Percentiles rank a stretch among this genome's conserved stretches.
phyloP scores from a whole-genome alignment of 2,888 invertebrate species.

The Augochlorella aurata region DNA sequence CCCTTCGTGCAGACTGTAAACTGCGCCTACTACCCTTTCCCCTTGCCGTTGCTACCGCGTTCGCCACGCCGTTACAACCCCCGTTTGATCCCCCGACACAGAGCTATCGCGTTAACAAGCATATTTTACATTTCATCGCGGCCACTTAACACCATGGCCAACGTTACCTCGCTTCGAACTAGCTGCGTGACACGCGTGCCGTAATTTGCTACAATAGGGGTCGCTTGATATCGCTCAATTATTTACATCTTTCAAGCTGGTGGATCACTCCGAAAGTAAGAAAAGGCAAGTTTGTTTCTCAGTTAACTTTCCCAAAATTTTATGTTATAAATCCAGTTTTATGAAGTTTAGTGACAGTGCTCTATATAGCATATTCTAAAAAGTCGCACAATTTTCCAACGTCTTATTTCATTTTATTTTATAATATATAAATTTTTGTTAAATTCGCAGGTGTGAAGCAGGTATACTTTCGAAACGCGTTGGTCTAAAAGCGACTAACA shows the following conservation, averaged over 20 bases:
- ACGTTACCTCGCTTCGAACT: constrained; percentile 63
- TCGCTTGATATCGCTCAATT: constrained; percentile 43
- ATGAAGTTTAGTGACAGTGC: no score
- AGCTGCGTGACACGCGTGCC: constrained; percentile 52
- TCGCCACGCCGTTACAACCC: constrained; percentile 25
- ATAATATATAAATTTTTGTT: no score
- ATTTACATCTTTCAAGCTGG: constrained; percentile 4
- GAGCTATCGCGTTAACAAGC: constrained; percentile 74
- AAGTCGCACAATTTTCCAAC: no score
- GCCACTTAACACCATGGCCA: constrained; percentile 76
- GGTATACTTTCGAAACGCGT: no score
- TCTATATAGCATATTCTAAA: no score
- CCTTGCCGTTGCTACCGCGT: neutral
- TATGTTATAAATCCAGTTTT: no score
- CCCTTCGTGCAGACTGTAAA: constrained; percentile 31
- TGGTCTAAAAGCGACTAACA: no score
- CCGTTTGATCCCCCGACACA: constrained; percentile 21
- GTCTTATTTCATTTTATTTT: no score
- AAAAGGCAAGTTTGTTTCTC: no score
- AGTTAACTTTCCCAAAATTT: no score
- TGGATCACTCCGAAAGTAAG: neutral
- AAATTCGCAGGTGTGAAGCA: no score
- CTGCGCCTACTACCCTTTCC: constrained; percentile 20
- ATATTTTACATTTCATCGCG: constrained; percentile 80
- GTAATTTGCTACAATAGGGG: constrained; percentile 34